Percentiles rank a stretch among this genome's conserved stretches.
These are phyloP conservation scores for Eidolon dupreanum DNA, from an alignment of 2,797 vertebrate genomes.

Conservation along the genomic window DNA sequence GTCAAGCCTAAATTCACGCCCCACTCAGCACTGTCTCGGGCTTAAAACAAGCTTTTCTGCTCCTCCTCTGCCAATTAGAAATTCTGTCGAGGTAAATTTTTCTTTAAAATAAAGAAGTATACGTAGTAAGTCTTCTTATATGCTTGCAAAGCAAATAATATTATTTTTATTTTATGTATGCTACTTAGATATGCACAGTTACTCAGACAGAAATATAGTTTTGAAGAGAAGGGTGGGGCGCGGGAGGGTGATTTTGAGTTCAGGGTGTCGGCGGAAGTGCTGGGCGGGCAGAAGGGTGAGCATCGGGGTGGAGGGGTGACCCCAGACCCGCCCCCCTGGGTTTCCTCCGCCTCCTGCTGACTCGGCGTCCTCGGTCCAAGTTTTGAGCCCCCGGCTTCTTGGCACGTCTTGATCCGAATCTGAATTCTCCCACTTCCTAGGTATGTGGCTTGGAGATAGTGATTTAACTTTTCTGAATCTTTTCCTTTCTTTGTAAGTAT, in stretches of 20 bases:
- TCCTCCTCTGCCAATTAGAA: background rate
- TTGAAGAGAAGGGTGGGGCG: background rate
- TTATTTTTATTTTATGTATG: background rate
- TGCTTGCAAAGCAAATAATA: background rate
- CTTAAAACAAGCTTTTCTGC: background rate
- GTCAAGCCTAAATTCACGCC: background rate
- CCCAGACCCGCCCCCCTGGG: accelerated
- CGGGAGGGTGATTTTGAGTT: background rate
- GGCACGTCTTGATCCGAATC: background rate
- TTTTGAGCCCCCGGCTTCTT: background rate
- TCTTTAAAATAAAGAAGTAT: background rate
- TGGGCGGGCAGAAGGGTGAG: accelerated
- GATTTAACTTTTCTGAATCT: background rate
- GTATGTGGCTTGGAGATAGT: background rate
- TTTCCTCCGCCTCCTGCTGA: no score
- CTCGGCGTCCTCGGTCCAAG: background rate
- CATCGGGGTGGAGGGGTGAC: background rate
- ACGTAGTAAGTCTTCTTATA: background rate
- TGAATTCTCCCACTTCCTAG: background rate
- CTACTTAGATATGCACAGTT: background rate
- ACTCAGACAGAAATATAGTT: background rate
- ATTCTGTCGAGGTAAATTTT: background rate
- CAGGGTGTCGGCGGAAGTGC: background rate
- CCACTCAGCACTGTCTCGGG: accelerated
- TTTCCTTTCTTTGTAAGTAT: background rate